These are phyloP conservation scores for Drosophila emarginata DNA, from an alignment of 2,888 invertebrate species.

Conservation along the genomic window DNA sequence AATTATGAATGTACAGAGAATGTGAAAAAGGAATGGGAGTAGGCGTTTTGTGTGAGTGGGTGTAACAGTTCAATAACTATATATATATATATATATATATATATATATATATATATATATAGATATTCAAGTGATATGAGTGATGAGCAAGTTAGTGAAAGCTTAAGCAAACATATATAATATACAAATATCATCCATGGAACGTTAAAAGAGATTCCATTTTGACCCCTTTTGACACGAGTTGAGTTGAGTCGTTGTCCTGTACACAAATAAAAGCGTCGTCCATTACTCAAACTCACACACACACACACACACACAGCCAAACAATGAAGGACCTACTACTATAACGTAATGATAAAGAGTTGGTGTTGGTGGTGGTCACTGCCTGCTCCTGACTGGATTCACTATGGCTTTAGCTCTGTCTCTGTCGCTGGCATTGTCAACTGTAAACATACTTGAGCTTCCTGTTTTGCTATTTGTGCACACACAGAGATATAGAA, in stretches of 20 bases:
- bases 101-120: too few species aligned
- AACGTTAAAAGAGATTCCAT: constrained; percentile 40
- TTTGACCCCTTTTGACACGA: constrained; percentile 79
- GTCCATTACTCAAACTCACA: constrained; percentile 16
- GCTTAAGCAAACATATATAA: constrained; percentile 47
- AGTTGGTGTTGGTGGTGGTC: neutral
- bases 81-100: constrained; percentile 36
- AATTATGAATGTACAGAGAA: constrained; percentile 44
- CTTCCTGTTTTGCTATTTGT: constrained; percentile 76
- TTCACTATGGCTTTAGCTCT: constrained; percentile 7
- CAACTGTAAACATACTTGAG: constrained; percentile 78
- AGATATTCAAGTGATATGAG: constrained; percentile 29
- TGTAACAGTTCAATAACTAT: constrained; percentile 56
- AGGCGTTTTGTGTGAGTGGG: neutral
- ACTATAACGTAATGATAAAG: neutral
- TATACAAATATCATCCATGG: constrained; percentile 13
- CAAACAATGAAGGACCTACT: neutral
- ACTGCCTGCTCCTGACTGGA: constrained; percentile 1
- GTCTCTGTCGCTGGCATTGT: constrained; percentile 62
- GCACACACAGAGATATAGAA: constrained; percentile 12
- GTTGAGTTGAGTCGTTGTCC: constrained; percentile 26
- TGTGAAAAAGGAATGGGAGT: neutral
- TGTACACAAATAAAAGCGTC: constrained; percentile 57
- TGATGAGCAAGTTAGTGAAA: constrained; percentile 26
- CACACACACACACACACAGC: constrained; percentile 7